Base-by-base conservation (phyloP, 2,797 vertebrate genomes). In the Falco biarmicus region DNA sequence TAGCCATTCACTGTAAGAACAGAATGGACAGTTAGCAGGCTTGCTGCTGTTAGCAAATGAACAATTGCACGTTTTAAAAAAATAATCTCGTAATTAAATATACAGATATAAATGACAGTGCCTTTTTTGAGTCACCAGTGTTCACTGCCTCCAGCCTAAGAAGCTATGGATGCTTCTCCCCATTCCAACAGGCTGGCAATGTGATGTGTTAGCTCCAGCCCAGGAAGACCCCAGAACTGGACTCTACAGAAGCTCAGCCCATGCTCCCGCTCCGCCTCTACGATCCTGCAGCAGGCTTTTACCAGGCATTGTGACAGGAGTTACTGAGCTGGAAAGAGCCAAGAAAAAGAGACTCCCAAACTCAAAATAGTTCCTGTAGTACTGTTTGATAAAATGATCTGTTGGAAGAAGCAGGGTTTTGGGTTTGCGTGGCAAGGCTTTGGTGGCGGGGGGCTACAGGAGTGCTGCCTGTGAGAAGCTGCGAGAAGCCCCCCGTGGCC, bases 1-100 rank as follows among this genome's bases (percentile, higher is more conserved):
- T 99, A 99, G 96, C 99, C 99, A 96, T 99, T 99, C 97, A 99
- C 99, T 99, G 98, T 14, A 94, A 95, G 96, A 90, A 97, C 61
- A 98, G 73, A 97, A 97, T 28, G 89, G n/a, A 79, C 31, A 74
- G 53, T 96, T 87, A 92, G 50, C 60, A 70, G 68, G n/a, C 39
- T 79, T 77, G 59, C 61, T 73, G 48, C 53, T 54, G 24, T 15
- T 19, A 66, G 37, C 37, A 57, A 84, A 32, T 15, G 5, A 54
- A 19, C 69, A 84, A 45, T 4, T 48, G 14, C 74, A 90, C 26
- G 37, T 82, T 75, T 74, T 20, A 66, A 87, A 94, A 94, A 79
- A 26, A 9, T 57, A 39, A 78, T 34, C n/a, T 26, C n/a, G 4
- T 45, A 50, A 80, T 4, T 81, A 61, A 78, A 59, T 31, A 41